Evolutionary conservation across 2,113 vertebrate species (phyloP).

Genomic region (Phainopepla nitens): DNA sequence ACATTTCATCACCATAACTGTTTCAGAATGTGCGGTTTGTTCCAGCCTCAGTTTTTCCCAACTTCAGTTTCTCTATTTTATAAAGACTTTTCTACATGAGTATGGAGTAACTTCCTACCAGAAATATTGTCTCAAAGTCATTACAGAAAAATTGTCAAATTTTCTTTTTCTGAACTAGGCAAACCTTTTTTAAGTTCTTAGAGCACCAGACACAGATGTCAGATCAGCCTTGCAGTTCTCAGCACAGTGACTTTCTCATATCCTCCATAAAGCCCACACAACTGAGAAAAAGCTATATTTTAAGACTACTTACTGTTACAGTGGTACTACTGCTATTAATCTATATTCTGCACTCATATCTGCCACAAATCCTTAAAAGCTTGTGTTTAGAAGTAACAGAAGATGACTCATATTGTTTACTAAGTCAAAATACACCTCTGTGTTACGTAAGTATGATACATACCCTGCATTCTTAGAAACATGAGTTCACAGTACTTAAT

Average conservation of each 20-base stretch:
- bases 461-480: background rate
- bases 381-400: background rate
- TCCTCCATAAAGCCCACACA: background rate
- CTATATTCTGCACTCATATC: background rate
- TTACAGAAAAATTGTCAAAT: background rate
- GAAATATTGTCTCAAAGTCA: background rate
- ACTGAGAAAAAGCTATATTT: background rate
- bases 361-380: background rate
- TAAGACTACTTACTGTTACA: background rate
- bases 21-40: background rate
- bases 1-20: background rate
- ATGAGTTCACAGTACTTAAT: background rate
- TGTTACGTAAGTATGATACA: background rate
- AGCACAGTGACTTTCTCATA: background rate
- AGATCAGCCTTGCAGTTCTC: background rate
- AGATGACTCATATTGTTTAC: background rate
- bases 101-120: background rate
- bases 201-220: background rate
- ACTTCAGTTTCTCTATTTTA: background rate
- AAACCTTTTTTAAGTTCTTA: background rate
- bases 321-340: background rate
- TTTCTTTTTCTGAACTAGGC: background rate
- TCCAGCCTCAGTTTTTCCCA: background rate
- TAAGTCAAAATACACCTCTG: background rate
- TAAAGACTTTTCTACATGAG: background rate